These are phyloP conservation scores for Lucilia sericata DNA, from an alignment of 1,140 invertebrate genomes.

Conservation along the genomic window DNA sequence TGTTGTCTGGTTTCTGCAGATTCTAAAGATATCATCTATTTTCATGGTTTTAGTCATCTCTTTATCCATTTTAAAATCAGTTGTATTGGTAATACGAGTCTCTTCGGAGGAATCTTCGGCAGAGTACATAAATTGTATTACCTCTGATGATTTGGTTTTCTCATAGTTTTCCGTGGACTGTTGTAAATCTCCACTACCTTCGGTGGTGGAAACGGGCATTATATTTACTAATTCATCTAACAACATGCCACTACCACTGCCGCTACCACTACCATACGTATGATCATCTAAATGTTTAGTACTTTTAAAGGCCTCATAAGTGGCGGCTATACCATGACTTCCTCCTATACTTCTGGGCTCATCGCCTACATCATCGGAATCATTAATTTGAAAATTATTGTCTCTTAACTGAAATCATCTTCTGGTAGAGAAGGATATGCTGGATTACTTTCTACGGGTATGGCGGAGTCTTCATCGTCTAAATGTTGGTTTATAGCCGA, in stretches of 20 bases:
- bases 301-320: slow-evolving; percentile 53
- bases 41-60: neutral
- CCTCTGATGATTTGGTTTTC: slow-evolving; percentile 42
- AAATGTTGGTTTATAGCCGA: slow-evolving; percentile 48
- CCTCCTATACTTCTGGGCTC: slow-evolving; percentile 57
- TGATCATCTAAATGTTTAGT: slow-evolving; percentile 49
- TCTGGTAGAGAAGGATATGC: slow-evolving; percentile 64
- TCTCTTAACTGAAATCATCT: slow-evolving; percentile 63
- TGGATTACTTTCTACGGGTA: slow-evolving; percentile 63
- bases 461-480: slow-evolving; percentile 61
- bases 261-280: too few species aligned
- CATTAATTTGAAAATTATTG: slow-evolving; percentile 61
- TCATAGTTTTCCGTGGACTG: slow-evolving; percentile 14
- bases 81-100: slow-evolving; percentile 57
- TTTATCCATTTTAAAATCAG: slow-evolving; percentile 49
- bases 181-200: neutral
- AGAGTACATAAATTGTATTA: slow-evolving; percentile 58
- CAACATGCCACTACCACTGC: slow-evolving; percentile 50
- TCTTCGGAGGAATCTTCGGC: slow-evolving; percentile 59
- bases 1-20: slow-evolving; percentile 44
- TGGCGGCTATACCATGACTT: neutral
- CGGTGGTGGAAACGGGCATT: neutral
- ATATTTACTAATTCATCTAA: neutral
- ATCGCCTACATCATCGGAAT: slow-evolving; percentile 57
- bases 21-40: slow-evolving; percentile 50